Percentiles rank a stretch among this genome's conserved stretches.
These are phyloP conservation scores for Carcharodon carcharias DNA, from an alignment of 2,797 vertebrate genomes.

Conservation along the genomic window DNA sequence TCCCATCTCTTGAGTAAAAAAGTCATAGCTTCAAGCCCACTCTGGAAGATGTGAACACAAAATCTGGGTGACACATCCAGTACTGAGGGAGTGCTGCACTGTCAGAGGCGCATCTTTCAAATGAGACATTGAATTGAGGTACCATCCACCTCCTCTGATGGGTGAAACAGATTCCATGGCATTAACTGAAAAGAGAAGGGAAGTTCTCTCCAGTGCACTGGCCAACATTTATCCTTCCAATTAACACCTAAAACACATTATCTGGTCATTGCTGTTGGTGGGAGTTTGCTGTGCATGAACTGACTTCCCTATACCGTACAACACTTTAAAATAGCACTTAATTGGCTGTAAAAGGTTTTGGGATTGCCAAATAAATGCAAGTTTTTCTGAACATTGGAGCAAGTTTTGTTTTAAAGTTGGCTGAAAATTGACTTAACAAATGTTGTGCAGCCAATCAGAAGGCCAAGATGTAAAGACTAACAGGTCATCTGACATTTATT, in stretches of 20 bases:
- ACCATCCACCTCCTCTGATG: background rate
- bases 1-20: background rate
- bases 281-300: background rate
- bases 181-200: background rate
- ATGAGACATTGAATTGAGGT: background rate
- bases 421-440: background rate
- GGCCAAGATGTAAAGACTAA: background rate
- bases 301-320: background rate
- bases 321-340: background rate
- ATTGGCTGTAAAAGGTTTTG: background rate
- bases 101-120: background rate
- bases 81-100: background rate
- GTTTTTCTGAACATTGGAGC: background rate
- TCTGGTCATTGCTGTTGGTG: background rate
- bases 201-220: background rate
- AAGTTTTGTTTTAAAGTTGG: background rate
- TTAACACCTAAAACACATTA: background rate
- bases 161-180: background rate
- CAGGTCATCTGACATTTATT: background rate
- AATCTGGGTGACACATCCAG: background rate
- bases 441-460: background rate
- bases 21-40: background rate
- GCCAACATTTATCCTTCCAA: background rate
- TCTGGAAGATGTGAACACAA: background rate
- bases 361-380: background rate